Evolutionary conservation across 2,113 vertebrate species (phyloP).

Genomic region (Caranx ignobilis): DNA sequence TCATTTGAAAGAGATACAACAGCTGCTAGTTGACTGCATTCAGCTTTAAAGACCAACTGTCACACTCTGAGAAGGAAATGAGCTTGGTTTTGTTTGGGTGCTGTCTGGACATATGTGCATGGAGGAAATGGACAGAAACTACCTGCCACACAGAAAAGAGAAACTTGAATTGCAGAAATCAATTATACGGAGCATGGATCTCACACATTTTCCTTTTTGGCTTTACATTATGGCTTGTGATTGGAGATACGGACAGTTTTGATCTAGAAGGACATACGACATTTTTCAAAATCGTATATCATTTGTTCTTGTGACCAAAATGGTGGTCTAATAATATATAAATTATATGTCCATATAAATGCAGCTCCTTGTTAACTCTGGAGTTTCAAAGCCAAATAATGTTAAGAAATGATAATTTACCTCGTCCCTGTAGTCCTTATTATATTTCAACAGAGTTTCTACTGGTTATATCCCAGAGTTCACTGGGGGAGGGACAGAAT

Average conservation of each 20-base stretch:
- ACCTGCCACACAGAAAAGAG: neutral
- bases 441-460: conserved; percentile 59
- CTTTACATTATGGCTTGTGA: neutral
- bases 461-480: conserved; percentile 62
- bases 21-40: conserved; percentile 18
- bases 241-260: neutral
- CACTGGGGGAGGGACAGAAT: conserved; percentile 61
- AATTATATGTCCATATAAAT: too few species aligned
- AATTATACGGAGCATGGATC: neutral
- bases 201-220: neutral
- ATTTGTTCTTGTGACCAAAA: too few species aligned
- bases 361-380: conserved; percentile 24
- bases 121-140: conserved; percentile 18
- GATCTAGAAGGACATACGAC: too few species aligned
- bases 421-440: conserved; percentile 60
- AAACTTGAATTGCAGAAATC: conserved; percentile 11
- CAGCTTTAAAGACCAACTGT: conserved; percentile 28
- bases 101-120: neutral
- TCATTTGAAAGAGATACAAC: conserved; percentile 18
- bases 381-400: conserved; percentile 32
- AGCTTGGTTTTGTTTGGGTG: neutral
- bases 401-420: conserved; percentile 63
- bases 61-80: conserved; percentile 25
- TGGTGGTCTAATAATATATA: too few species aligned
- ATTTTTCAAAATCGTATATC: too few species aligned